Evolutionary conservation across 2,113 vertebrate species (phyloP), one percentile per base, ranked within the genome.

Genomic region (Ivindomyrus marchei): DNA sequence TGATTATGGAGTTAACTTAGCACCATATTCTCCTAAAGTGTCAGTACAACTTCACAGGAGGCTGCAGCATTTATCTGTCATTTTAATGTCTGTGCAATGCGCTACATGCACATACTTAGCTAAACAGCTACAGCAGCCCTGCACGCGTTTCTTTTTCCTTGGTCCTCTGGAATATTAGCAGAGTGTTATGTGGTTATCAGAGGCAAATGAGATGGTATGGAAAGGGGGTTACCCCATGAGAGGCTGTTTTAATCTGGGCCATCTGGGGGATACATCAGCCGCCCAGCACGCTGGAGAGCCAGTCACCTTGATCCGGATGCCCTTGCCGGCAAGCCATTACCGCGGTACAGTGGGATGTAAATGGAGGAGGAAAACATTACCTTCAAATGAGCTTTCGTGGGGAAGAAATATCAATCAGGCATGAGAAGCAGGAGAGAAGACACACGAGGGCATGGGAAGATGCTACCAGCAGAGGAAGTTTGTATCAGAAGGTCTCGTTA

Each of bases 261-360:
- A 95, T 95, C 95, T 95, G 94, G 94, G 95, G 95, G 94, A 95
- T 93, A 93, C 93, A 94, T 95, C 94, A 95, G 94, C 94, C 89
- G 94, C 93, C 93, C 93, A 93, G 94, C 94, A 93, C 92, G 93
- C 94, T 92, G 70, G 49, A 56, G 90, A 90, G 53, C n/a, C 95
- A 95, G 95, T 96, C 95, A 96, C 95, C 96, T 96, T 96, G 96
- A 96, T 96, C 93, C 94, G 92, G 92, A 94, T 94, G 96, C 95
- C 96, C 95, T 96, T 96, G 94, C 95, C 94, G 94, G 92, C 94
- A 93, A 91, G 92, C 94, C 93, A 94, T 95, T 95, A 95, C 92
- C 90, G 90, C 92, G 86, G 92, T 95, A 94, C 94, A 93, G 92
- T 95, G 92, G 92, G 92, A 95, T 94, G 94, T 94, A 95, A 95